Evolutionary conservation across 2,113 vertebrate genomes (phyloP).

Genomic region (Saimiri boliviensis): DNA sequence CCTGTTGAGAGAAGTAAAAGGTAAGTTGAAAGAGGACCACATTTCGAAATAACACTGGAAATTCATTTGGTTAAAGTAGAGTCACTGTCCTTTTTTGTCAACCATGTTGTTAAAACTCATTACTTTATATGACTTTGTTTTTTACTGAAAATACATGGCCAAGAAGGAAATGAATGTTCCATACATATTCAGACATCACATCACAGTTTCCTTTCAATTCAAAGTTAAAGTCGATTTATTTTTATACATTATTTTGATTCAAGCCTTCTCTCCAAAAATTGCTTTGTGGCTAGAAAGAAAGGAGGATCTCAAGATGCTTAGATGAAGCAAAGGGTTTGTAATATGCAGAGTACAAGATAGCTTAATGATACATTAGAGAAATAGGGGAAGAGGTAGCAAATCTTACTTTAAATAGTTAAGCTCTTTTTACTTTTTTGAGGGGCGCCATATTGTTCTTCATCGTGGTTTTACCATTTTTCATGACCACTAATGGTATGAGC

Average conservation of each 20-base stretch:
- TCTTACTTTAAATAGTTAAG: background rate
- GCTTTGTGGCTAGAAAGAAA: background rate
- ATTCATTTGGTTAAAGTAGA: background rate
- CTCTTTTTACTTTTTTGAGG: background rate
- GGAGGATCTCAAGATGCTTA: background rate
- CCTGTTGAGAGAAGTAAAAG: background rate
- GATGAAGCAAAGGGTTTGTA: background rate
- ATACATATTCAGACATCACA: background rate
- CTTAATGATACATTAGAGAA: background rate
- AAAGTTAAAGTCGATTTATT: background rate
- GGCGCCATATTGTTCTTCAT: background rate
- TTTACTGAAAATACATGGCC: background rate
- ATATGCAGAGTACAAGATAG: background rate
- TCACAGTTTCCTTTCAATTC: background rate
- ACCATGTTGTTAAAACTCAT: background rate
- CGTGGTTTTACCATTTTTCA: background rate
- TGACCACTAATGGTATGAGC: background rate
- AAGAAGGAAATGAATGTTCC: background rate
- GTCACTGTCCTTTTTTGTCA: background rate
- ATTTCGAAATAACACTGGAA: background rate
- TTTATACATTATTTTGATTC: background rate
- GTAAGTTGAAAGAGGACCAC: background rate
- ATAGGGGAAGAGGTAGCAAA: background rate
- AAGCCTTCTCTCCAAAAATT: background rate
- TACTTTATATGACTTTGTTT: background rate